phyloP scores from a whole-genome alignment of 2,113 vertebrate species.

The Ctenomys sociabilis region DNA sequence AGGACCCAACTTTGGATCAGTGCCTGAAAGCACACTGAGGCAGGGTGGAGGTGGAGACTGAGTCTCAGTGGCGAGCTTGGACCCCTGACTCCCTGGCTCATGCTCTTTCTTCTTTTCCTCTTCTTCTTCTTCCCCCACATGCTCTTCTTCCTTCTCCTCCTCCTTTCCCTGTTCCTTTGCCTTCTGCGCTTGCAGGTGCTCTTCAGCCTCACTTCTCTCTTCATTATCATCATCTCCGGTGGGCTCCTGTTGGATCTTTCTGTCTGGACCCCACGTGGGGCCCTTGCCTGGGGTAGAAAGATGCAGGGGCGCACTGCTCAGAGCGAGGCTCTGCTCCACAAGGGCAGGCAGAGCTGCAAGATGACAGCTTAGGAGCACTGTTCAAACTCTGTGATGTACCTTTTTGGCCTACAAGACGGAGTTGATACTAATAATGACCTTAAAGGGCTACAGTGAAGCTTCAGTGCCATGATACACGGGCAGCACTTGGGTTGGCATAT shows the following conservation, averaged over 20 bases:
- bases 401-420: conserved; percentile 24
- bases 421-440: neutral
- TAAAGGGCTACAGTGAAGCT: neutral
- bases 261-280: neutral
- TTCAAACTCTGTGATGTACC: neutral
- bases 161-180: neutral
- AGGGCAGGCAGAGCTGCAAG: neutral
- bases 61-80: neutral
- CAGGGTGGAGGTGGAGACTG: neutral
- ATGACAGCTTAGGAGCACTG: neutral
- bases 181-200: neutral
- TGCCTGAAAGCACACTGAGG: conserved; percentile 81
- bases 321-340: neutral
- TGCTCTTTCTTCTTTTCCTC: neutral
- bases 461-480: neutral
- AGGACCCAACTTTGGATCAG: conserved; percentile 84
- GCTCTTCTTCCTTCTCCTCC: neutral
- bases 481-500: neutral
- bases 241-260: neutral
- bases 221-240: neutral
- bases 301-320: neutral
- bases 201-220: neutral
- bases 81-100: neutral
- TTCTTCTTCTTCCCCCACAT: neutral
- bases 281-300: conserved; percentile 50